Percentiles rank a stretch among this genome's conserved stretches.
These are phyloP conservation scores for Rachycentron canadum DNA, from an alignment of 2,797 vertebrate genomes.

Conservation along the genomic window DNA sequence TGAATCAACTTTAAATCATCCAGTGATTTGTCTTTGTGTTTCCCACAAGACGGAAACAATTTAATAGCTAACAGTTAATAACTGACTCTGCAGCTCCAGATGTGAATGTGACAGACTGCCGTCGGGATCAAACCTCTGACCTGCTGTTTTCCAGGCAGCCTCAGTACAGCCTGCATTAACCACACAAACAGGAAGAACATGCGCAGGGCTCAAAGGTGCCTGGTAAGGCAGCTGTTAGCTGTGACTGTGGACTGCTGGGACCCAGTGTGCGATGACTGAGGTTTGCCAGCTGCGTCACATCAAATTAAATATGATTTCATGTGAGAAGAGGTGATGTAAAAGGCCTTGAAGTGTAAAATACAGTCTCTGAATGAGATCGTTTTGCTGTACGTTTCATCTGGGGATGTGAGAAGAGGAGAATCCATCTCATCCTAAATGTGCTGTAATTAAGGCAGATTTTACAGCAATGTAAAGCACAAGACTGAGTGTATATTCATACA, in stretches of 20 bases:
- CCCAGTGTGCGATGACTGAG: neutral
- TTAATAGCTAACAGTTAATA: too few relatives aligned
- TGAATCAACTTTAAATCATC: too few relatives aligned
- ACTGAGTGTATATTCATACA: slow-evolving; percentile 12
- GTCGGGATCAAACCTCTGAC: slow-evolving; percentile 4
- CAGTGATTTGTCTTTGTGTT: too few relatives aligned
- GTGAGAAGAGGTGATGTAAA: slow-evolving; percentile 10
- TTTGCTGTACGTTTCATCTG: slow-evolving; percentile 30
- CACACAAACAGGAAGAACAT: slow-evolving; percentile 5
- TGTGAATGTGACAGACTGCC: neutral
- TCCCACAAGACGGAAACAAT: too few relatives aligned
- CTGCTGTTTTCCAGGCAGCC: neutral
- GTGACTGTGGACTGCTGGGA: slow-evolving; percentile 23
- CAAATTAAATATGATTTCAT: slow-evolving; percentile 27
- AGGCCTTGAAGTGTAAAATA: slow-evolving; percentile 12
- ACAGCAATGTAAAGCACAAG: neutral
- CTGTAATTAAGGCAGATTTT: slow-evolving; percentile 27
- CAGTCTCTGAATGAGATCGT: slow-evolving; percentile 17
- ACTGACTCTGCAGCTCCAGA: too few relatives aligned
- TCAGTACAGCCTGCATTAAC: slow-evolving; percentile 3
- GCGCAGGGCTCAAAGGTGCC: slow-evolving; percentile 18
- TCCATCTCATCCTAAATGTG: slow-evolving; percentile 27
- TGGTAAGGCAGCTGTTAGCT: slow-evolving; percentile 20
- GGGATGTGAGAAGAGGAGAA: slow-evolving; percentile 27
- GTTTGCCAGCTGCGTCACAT: slow-evolving; percentile 7